These are phyloP conservation scores for Cotesia chilonis DNA, from an alignment of 1,140 invertebrate genomes.

Conservation along the genomic window DNA sequence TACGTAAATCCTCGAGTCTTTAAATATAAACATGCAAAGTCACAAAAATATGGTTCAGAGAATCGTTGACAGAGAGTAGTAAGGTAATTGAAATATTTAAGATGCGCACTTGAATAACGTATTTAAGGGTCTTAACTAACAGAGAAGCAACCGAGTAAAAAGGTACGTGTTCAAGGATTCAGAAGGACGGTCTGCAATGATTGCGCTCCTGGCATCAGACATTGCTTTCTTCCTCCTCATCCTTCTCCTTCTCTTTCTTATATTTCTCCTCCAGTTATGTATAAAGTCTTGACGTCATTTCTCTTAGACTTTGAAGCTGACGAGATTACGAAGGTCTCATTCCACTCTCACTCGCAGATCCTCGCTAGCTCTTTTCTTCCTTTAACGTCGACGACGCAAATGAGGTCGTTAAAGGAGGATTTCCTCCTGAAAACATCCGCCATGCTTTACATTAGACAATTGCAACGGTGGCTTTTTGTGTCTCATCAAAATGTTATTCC, in stretches of 20 bases:
- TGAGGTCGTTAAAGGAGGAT: constrained; percentile 56
- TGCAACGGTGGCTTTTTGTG: neutral
- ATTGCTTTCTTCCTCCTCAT: constrained; percentile 17
- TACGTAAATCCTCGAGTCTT: neutral
- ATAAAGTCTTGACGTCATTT: constrained; percentile 25
- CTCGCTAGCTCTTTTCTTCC: constrained; percentile 42
- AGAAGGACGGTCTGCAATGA: constrained; percentile 4
- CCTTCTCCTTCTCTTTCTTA: constrained; percentile 14
- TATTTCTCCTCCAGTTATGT: neutral
- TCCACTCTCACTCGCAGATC: constrained; percentile 5
- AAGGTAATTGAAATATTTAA: constrained; percentile 5
- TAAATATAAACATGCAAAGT: neutral
- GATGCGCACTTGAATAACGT: constrained; percentile 7
- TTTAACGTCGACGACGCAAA: constrained; percentile 52
- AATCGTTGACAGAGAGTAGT: neutral
- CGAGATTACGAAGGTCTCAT: constrained; percentile 35
- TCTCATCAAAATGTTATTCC: no score
- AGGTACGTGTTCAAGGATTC: neutral
- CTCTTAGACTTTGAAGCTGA: constrained; percentile 33
- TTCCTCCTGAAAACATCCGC: constrained; percentile 42
- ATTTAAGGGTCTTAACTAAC: constrained; percentile 14
- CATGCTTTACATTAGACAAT: constrained; percentile 18
- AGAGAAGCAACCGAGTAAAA: neutral
- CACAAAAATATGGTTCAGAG: neutral
- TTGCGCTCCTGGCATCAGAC: constrained; percentile 11